These are phyloP conservation scores for Oopsacas minuta DNA, from an alignment of 37 sponge, comb jelly and placozoan species.

Conservation along the genomic window DNA sequence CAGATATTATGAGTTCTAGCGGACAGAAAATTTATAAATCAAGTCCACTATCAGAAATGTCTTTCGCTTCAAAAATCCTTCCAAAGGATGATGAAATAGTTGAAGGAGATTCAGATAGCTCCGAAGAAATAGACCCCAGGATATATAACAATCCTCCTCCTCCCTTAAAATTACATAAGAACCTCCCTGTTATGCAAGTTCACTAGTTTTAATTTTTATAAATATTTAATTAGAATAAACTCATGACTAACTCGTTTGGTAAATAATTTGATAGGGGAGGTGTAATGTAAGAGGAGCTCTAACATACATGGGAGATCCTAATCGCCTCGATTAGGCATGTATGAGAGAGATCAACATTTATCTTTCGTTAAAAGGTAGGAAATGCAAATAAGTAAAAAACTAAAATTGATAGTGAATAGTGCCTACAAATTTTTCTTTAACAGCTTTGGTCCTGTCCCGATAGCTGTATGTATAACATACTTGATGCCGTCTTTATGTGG, in stretches of 20 bases:
- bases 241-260: too few relatives aligned
- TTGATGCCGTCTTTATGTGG: not conserved
- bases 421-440: not conserved
- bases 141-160: not conserved
- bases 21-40: not conserved
- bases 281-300: too few relatives aligned
- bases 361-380: too few relatives aligned
- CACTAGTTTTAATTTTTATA: not conserved
- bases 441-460: not conserved
- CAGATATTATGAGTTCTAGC: not conserved
- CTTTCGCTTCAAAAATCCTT: not conserved
- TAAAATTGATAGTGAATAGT: not conserved
- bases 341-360: too few relatives aligned
- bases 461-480: not conserved
- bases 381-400: too few relatives aligned
- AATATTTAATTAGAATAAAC: not conserved
- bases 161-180: not conserved
- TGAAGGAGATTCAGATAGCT: not conserved
- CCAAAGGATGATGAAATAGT: not conserved
- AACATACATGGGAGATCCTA: too few relatives aligned
- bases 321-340: too few relatives aligned
- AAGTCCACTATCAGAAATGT: not conserved
- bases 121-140: not conserved
- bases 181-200: not conserved
- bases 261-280: too few relatives aligned